Evolutionary conservation across 2,888 invertebrate species (phyloP).

Genomic region (Ceriagrion tenellum): DNA sequence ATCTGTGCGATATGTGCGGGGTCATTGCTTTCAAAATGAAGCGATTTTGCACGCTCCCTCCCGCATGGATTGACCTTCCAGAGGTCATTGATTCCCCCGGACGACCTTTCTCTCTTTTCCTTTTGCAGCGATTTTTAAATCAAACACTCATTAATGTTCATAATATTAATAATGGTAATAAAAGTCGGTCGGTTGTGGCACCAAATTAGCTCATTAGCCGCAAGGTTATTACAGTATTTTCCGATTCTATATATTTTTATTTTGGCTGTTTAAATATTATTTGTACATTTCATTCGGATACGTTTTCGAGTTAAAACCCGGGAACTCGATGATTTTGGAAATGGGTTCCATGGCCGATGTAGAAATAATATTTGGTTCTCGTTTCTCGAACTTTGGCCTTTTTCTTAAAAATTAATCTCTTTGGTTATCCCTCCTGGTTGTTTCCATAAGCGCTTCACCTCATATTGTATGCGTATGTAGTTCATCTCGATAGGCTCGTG

Average conservation of each 20-base stretch:
- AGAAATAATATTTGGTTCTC: background rate
- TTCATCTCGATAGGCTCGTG: too few relatives aligned
- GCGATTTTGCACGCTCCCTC: background rate
- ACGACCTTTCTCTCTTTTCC: background rate
- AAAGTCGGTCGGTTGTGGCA: background rate
- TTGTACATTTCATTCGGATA: background rate
- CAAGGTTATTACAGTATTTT: background rate
- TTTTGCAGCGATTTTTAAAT: background rate
- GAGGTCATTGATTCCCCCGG: background rate
- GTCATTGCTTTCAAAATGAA: background rate
- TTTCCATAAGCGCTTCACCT: too few relatives aligned
- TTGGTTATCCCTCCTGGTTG: too few relatives aligned
- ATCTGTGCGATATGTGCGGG: background rate
- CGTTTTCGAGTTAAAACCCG: background rate
- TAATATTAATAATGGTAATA: background rate
- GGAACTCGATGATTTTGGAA: background rate
- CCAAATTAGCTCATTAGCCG: background rate
- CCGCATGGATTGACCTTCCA: background rate
- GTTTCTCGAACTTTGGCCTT: background rate
- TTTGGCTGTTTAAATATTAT: constrained; percentile 7
- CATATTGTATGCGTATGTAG: too few relatives aligned
- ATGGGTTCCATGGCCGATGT: background rate
- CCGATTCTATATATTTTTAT: background rate
- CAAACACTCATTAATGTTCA: background rate
- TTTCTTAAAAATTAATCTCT: too few relatives aligned